Conservation (phyloP, 1,140 invertebrate species). For the Nasonia longicornis region DNA sequence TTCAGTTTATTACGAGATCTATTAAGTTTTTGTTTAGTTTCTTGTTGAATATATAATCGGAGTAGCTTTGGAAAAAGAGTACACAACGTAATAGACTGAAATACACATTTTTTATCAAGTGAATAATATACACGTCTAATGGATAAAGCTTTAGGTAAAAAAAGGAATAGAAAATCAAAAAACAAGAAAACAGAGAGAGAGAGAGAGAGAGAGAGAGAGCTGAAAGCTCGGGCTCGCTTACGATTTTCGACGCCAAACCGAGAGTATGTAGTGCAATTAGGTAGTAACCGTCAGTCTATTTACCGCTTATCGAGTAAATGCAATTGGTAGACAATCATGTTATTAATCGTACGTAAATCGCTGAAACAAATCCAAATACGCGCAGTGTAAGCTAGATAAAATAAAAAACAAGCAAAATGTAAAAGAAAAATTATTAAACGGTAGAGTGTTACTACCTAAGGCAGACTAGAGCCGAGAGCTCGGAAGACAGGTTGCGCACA, state of each 20-base stretch:
- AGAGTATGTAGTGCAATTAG: neutral
- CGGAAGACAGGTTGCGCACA: neutral
- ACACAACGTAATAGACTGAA: conserved; percentile 44
- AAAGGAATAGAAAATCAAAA: neutral
- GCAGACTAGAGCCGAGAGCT: neutral
- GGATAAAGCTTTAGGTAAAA: conserved; percentile 27
- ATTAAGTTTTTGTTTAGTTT: conserved; percentile 14
- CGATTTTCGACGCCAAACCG: neutral
- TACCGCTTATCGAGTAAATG: conserved; percentile 1
- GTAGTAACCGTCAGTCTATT: conserved; percentile 19
- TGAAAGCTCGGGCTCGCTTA: neutral
- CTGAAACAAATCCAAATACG: conserved; percentile 2
- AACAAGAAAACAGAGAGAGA: neutral
- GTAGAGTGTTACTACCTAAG: conserved; percentile 24
- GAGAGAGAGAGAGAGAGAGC: neutral
- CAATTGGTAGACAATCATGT: conserved; percentile 23
- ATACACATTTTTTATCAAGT: conserved; percentile 30
- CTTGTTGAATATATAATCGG: conserved; percentile 18
- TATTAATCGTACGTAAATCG: neutral
- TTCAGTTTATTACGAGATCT: conserved; percentile 43
- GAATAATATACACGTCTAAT: conserved; percentile 31
- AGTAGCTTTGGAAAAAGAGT: conserved; percentile 21
- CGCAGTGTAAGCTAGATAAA: neutral
- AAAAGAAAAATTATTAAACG: neutral
- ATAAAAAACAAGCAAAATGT: neutral